A percentile compares a stretch with the other conserved stretches of the same genome.
Evolutionary conservation across 2,797 vertebrate genomes (phyloP).

Genomic region (Pangasius sanitwongsei): DNA sequence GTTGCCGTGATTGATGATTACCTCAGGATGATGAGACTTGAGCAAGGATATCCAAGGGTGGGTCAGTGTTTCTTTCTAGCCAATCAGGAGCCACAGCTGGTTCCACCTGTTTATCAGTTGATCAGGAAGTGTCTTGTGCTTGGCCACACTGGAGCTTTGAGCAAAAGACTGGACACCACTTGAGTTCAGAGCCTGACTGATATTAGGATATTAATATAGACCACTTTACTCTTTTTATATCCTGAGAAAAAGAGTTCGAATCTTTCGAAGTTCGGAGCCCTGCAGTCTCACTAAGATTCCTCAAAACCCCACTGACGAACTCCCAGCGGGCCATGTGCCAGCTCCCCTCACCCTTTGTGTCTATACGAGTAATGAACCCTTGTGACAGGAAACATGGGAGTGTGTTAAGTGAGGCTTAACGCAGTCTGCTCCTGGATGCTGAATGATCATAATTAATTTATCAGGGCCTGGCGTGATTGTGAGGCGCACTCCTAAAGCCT

Average conservation of each 20-base stretch:
- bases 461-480: slow-evolving; percentile 32
- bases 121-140: not conserved
- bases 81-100: not conserved
- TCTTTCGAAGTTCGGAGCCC: not conserved
- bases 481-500: slow-evolving; percentile 39
- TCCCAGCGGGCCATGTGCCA: not conserved
- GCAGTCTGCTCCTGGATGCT: slow-evolving; percentile 28
- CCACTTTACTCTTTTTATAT: not conserved
- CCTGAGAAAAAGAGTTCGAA: not conserved
- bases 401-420: slow-evolving; percentile 38
- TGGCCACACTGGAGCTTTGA: too few relatives aligned
- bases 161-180: not conserved
- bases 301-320: not conserved
- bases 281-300: slow-evolving; percentile 1
- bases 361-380: not conserved
- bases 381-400: not conserved
- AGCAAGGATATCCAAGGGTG: not conserved
- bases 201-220: not conserved
- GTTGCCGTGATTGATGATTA: not conserved
- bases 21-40: not conserved
- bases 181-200: not conserved
- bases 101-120: not conserved
- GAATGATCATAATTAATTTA: slow-evolving; percentile 56
- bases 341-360: slow-evolving; percentile 1
- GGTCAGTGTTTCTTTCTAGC: not conserved